These are phyloP conservation scores for Machaerirhynchus nigripectus DNA, from an alignment of 2,113 vertebrate species.

Conservation along the genomic window DNA sequence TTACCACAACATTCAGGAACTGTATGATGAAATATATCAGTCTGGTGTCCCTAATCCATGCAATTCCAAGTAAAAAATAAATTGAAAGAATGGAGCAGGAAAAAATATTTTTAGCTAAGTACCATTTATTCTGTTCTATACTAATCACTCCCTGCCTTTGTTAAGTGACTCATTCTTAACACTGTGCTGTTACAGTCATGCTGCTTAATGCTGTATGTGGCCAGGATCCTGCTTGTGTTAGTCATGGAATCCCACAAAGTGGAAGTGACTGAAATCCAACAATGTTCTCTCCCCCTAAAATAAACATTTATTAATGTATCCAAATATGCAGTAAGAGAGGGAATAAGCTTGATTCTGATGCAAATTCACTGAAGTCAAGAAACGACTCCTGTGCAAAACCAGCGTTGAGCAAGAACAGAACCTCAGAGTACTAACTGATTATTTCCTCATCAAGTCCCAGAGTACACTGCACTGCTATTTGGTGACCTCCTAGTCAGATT, in stretches of 20 bases:
- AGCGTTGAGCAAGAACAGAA: background rate
- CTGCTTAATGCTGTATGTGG: conserved; percentile 1
- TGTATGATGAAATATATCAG: background rate
- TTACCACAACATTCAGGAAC: background rate
- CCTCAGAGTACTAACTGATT: background rate
- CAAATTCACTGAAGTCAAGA: background rate
- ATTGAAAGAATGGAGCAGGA: background rate
- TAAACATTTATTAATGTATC: background rate
- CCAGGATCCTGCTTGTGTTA: background rate
- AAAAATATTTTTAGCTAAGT: conserved; percentile 5
- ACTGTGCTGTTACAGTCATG: background rate
- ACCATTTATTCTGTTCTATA: background rate
- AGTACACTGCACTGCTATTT: background rate
- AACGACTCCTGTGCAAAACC: background rate
- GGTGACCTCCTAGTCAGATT: background rate
- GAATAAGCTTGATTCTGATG: background rate
- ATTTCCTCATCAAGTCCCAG: background rate
- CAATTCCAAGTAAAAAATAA: background rate
- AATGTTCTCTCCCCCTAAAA: background rate
- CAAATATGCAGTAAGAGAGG: background rate
- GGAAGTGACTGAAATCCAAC: conserved; percentile 5
- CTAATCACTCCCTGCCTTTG: background rate
- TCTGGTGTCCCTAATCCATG: background rate
- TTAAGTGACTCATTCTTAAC: conserved; percentile 44
- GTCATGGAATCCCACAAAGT: conserved; percentile 7